Base-by-base conservation (phyloP, 2,113 vertebrate genomes). In the Donacobius atricapilla region DNA sequence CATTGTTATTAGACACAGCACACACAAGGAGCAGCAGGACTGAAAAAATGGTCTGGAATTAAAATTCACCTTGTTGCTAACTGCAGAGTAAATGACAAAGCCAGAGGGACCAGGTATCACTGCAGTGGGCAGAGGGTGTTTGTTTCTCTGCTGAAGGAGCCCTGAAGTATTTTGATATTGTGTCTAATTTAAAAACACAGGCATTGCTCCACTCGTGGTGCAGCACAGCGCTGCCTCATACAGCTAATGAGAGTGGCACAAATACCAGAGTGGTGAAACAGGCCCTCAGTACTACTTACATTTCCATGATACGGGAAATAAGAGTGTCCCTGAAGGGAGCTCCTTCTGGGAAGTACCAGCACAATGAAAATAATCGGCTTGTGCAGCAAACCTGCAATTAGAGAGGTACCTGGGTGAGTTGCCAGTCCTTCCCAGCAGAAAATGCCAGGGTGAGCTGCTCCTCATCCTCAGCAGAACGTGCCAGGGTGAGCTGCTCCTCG, bases 11-110 rank as follows among this genome's bases (percentile, higher is more conserved):
- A 50, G 83, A 37, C 60, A 90, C 86, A 69, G 84, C 83, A n/a
- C 31, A n/a, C 65, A n/a, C 14, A 12, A 86, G 69, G 48, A 97
- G 92, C 87, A 90, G 94, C 87, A 91, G 83, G 91, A 65, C 69
- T 51, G 87, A 60, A 65, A 83, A 76, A 84, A 60, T 10, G 57
- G 48, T 2, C 83, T 71, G 57, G 73, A 94, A 97, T 96, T 97
- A 93, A 96, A 95, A 93, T 95, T 94, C 89, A 94, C 93, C 93
- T 95, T 90, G 79, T 53, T 86, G 81, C 85, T 83, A 78, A 88
- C 86, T 89, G 80, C 97, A 64, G 86, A 80, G 58, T 71, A 69
- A 95, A 71, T 69, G 51, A 89, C 71, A 45, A 37, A 95, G 68
- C 75, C 83, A 45, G 89, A 91, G 92, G 91, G 87, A 87, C 37